phyloP scores from a whole-genome alignment of 2,113 vertebrate species.

The Ciconia stormi region DNA sequence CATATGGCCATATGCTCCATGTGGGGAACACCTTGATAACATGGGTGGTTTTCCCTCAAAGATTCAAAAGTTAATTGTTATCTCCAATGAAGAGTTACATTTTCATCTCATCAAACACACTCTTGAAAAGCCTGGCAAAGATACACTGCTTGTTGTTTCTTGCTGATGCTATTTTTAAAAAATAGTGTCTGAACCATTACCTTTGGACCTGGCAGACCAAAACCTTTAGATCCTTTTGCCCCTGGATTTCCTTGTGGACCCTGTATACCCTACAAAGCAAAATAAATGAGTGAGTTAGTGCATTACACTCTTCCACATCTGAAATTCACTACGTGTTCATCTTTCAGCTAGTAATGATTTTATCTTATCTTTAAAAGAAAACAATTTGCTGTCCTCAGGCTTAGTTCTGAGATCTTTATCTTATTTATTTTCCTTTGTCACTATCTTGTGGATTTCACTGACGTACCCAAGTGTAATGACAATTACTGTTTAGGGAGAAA shows the following conservation, averaged over 20 bases:
- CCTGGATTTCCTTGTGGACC: slow-evolving; percentile 66
- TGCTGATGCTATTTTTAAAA: not conserved
- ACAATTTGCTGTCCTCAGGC: not conserved
- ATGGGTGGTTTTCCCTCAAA: not conserved
- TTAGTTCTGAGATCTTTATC: not conserved
- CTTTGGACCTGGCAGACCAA: slow-evolving; percentile 66
- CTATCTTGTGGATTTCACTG: not conserved
- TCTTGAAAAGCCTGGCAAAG: not conserved
- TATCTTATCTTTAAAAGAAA: not conserved
- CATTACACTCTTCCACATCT: not conserved
- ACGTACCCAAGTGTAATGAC: not conserved
- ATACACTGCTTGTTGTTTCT: not conserved
- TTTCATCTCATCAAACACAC: not conserved
- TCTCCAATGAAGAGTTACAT: not conserved
- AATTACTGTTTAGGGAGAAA: not conserved
- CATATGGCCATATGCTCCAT: not conserved
- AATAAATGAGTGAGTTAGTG: not conserved
- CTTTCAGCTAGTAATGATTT: not conserved
- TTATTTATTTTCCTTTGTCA: not conserved
- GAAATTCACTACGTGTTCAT: not conserved
- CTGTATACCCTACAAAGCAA: slow-evolving; percentile 66
- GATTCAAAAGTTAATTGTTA: not conserved
- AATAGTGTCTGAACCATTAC: slow-evolving; percentile 17
- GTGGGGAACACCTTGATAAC: not conserved
- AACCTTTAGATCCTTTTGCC: slow-evolving; percentile 67